Percentiles rank a stretch among this genome's conserved stretches.
These are phyloP conservation scores for Heliothis virescens DNA, from an alignment of 1,140 invertebrate species.

Conservation along the genomic window DNA sequence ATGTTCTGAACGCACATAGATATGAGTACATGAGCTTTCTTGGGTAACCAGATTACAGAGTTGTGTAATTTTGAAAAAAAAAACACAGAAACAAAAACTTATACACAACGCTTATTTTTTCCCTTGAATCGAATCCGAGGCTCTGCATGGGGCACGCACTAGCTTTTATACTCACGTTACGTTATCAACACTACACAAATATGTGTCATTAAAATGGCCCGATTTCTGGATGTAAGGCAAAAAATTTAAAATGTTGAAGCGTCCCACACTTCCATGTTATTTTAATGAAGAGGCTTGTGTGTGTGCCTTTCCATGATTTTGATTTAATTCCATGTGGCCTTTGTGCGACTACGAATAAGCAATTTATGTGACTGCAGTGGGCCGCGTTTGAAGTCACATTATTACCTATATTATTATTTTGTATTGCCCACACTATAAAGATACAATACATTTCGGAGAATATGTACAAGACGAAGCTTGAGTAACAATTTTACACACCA, in stretches of 20 bases:
- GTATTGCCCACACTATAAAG: too few species aligned
- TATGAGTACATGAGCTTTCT: too few species aligned
- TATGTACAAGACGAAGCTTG: too few species aligned
- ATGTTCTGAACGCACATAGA: too few species aligned
- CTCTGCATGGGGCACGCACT: too few species aligned
- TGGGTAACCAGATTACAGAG: too few species aligned
- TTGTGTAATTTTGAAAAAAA: too few species aligned
- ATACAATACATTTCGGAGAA: too few species aligned
- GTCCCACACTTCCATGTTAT: slow-evolving; percentile 6
- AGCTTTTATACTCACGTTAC: not conserved
- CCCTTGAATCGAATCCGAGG: too few species aligned
- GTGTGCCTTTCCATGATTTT: not conserved
- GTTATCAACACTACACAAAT: not conserved
- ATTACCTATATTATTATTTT: not conserved
- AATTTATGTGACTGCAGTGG: not conserved
- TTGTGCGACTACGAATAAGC: not conserved
- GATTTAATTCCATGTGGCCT: slow-evolving; percentile 22
- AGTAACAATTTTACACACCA: too few species aligned
- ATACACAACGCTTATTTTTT: too few species aligned
- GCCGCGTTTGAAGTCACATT: not conserved
- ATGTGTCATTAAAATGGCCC: not conserved
- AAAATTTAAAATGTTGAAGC: not conserved
- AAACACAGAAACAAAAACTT: too few species aligned
- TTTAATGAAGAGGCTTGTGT: slow-evolving; percentile 20
- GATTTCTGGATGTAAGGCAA: not conserved